These are phyloP conservation scores for Ctenomys sociabilis DNA, from an alignment of 2,113 vertebrate species.

Conservation along the genomic window DNA sequence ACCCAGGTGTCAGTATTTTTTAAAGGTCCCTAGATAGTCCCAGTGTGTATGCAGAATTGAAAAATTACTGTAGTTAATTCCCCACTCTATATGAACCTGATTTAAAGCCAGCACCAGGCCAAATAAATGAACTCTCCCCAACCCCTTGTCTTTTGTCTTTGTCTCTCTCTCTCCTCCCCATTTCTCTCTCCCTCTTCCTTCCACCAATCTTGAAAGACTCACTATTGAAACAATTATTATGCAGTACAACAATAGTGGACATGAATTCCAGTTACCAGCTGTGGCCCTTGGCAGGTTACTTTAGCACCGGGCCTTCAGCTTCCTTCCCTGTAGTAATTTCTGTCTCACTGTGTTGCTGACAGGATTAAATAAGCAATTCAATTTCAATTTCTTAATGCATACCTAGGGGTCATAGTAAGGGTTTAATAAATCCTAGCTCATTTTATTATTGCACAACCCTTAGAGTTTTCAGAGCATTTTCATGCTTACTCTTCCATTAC, in stretches of 20 bases:
- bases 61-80: background rate
- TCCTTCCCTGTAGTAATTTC: background rate
- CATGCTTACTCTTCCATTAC: background rate
- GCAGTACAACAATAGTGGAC: background rate
- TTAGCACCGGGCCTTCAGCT: slow-evolving; percentile 2
- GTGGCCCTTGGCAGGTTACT: background rate
- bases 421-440: background rate
- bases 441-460: background rate
- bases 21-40: background rate
- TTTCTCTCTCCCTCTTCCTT: background rate
- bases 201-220: background rate
- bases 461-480: slow-evolving; percentile 41
- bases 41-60: background rate
- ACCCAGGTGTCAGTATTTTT: background rate
- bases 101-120: background rate
- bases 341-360: background rate
- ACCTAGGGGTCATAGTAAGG: background rate
- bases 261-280: background rate
- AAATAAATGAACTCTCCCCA: background rate
- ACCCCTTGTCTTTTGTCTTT: no score
- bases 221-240: background rate
- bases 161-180: no score
- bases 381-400: background rate
- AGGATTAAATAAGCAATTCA: slow-evolving; percentile 51
- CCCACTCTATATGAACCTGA: background rate